These are phyloP conservation scores for Coptodon rendalli DNA, from an alignment of 2,113 vertebrate genomes.

Conservation along the genomic window DNA sequence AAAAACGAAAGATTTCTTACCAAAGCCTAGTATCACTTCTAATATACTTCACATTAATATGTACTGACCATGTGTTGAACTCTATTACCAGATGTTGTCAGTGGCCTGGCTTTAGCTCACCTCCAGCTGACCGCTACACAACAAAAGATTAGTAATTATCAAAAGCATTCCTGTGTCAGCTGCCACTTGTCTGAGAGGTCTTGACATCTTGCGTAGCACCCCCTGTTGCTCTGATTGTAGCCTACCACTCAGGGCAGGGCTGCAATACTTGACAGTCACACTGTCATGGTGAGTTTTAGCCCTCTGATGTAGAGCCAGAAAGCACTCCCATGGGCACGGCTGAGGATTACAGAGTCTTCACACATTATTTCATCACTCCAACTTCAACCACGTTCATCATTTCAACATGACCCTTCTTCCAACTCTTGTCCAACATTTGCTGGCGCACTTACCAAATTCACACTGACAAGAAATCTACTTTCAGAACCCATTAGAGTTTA, in stretches of 20 bases:
- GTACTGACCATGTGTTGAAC: not conserved
- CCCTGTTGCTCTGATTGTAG: slow-evolving; percentile 1
- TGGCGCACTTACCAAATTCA: not conserved
- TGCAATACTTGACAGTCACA: slow-evolving; percentile 9
- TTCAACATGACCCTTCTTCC: slow-evolving; percentile 21
- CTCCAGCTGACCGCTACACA: not conserved
- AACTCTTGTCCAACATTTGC: not conserved
- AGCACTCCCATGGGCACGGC: slow-evolving; percentile 6
- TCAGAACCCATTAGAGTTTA: not conserved
- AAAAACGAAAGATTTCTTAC: not conserved
- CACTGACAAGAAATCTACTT: not conserved
- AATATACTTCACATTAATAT: not conserved
- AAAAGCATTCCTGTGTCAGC: not conserved
- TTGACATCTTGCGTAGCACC: slow-evolving; percentile 5
- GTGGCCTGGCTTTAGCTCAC: not conserved
- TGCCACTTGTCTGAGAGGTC: not conserved
- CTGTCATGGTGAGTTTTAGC: slow-evolving; percentile 39
- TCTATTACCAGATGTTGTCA: not conserved
- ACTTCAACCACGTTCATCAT: slow-evolving; percentile 33
- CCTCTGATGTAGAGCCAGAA: slow-evolving; percentile 37
- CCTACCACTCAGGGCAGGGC: slow-evolving; percentile 22
- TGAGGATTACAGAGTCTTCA: slow-evolving; percentile 44
- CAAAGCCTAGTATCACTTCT: not conserved
- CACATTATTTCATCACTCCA: slow-evolving; percentile 60
- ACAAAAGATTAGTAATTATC: slow-evolving; percentile 8